Evolutionary conservation across 1,140 invertebrate species (phyloP).

Genomic region (Apis laboriosa): DNA sequence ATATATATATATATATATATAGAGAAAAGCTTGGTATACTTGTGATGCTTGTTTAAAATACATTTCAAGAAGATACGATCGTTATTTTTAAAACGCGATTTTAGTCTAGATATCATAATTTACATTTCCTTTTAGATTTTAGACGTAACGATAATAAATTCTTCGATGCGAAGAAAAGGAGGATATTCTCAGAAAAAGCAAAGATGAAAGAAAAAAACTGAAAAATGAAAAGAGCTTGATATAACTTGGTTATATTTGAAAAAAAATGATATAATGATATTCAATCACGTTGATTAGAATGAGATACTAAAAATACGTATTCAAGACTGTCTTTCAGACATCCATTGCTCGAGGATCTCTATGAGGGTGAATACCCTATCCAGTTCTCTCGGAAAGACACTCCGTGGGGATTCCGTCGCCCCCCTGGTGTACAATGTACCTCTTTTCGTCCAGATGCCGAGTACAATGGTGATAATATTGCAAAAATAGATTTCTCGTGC

Average conservation of each 20-base stretch:
- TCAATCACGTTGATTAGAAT: not conserved
- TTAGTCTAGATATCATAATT: too few relatives aligned
- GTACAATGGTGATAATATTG: constrained; percentile 65
- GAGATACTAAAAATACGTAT: constrained; percentile 2
- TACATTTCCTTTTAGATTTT: too few relatives aligned
- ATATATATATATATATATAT: too few relatives aligned
- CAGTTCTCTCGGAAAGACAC: constrained; percentile 24
- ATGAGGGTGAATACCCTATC: constrained; percentile 12
- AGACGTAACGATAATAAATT: too few relatives aligned
- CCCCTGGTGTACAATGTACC: constrained; percentile 19
- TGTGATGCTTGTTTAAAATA: too few relatives aligned
- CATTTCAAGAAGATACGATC: too few relatives aligned
- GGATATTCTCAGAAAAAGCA: not conserved
- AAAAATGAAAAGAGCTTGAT: too few relatives aligned
- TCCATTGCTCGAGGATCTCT: not conserved
- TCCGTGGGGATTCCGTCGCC: constrained; percentile 24
- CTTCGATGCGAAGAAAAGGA: not conserved
- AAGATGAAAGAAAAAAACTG: too few relatives aligned
- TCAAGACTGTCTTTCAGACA: constrained; percentile 32
- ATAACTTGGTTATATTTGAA: not conserved
- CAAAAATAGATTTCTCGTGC: constrained; percentile 65
- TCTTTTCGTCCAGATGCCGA: constrained; percentile 52
- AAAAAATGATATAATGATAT: not conserved
- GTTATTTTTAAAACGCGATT: too few relatives aligned
- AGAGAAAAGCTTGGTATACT: too few relatives aligned